Evolutionary conservation across 2,888 invertebrate genomes (phyloP).

Genomic region (Cantharis rufa): DNA sequence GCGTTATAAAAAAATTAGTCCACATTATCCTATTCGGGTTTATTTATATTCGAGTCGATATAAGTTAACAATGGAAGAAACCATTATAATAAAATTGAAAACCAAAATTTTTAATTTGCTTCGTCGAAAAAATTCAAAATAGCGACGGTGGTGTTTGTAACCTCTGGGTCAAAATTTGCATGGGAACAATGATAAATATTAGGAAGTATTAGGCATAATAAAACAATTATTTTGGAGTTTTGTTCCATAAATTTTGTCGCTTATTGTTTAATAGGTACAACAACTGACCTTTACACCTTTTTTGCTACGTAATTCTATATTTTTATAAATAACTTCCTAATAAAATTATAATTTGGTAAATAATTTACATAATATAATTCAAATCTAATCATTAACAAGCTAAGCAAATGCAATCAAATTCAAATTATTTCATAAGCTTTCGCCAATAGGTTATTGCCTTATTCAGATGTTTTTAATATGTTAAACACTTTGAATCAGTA

Average conservation of each 20-base stretch:
- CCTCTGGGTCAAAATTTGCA: constrained; percentile 27
- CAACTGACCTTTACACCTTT: constrained; percentile 18
- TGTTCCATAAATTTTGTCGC: constrained; percentile 25
- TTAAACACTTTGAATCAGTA: no score
- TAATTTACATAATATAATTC: neutral
- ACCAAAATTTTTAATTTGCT: neutral
- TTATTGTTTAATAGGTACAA: constrained; percentile 29
- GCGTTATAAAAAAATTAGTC: neutral
- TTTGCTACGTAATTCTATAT: neutral
- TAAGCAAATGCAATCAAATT: neutral
- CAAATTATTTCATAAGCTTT: neutral
- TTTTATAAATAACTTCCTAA: neutral
- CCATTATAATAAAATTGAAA: neutral
- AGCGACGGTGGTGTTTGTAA: constrained; percentile 4
- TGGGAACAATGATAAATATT: constrained; percentile 21
- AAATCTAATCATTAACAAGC: neutral
- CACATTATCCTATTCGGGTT: neutral
- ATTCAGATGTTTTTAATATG: neutral
- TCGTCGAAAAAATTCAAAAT: constrained; percentile 17
- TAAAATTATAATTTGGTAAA: neutral
- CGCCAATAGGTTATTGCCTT: neutral
- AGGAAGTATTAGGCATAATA: constrained; percentile 33
- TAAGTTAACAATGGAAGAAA: neutral
- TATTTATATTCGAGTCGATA: neutral
- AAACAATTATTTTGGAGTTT: constrained; percentile 31